Evolutionary conservation across 2,888 invertebrate genomes (phyloP), one percentile per base, ranked within the genome.

Genomic region (Zele albiditarsus): DNA sequence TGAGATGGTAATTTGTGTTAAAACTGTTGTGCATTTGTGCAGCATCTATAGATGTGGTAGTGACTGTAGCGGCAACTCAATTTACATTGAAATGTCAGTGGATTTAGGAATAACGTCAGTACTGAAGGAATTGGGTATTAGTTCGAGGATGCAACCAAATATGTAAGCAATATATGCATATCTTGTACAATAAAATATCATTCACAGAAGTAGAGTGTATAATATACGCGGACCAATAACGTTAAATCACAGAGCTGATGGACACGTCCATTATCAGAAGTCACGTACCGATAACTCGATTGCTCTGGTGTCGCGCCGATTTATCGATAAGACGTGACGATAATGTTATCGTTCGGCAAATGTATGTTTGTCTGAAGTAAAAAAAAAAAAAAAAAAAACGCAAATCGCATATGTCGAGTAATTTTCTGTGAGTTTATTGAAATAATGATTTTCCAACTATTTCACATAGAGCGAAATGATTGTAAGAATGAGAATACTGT

Each of bases 401-500:
- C 5, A 12, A 12, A 12, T 38, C 12, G 12, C 20, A 14, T 20
- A 10, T 20, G 20, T 53, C 6, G 53, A n/a, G 20, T n/a, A 23
- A 23, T n/a, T 53, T 53, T 8, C 8, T 20, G 0, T 23, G 20
- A 0, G 16, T 42, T 5, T 63, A 20, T 62, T 20, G 23, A 38
- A 62, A 31, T 31, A 31, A 31, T 6, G 31, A 5, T 31, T 3
- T 31, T 3, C 31, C 31, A 6, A 57, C 65, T 49, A n/a, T n/a
- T 31, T 73, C 66, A 23, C 73, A 77, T 71, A 68, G 68, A 82
- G 82, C 68, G 31, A 77, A 75, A 60, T 73, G 49, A 71, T 80
- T 25, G 76, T 80, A 71, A 74, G 77, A 33, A 81, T 84, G 82
- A 81, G 79, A 28, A 83, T 82, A 31, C 63, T 84, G 60, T 80